Conservation (phyloP, 2,797 vertebrate species). For the Chiroxiphia lanceolata region DNA sequence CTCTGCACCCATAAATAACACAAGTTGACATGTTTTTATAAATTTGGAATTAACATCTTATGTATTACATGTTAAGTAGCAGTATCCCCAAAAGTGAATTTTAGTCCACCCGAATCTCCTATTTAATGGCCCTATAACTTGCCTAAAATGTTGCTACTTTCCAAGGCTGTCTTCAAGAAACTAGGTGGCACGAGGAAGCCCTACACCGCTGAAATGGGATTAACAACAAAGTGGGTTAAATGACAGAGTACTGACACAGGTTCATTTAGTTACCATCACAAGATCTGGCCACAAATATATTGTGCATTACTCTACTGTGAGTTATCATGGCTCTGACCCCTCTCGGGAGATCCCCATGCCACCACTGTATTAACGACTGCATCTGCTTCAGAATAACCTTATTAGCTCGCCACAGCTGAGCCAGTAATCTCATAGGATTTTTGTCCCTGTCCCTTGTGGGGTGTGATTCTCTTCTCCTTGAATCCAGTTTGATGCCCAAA, state of each 20-base stretch:
- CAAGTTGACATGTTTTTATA: conserved; percentile 51
- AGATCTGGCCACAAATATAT: conserved; percentile 78
- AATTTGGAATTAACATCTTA: conserved; percentile 43
- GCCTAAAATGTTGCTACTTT: not conserved
- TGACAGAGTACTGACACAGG: conserved; percentile 27
- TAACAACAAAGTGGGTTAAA: conserved; percentile 65
- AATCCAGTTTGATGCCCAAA: conserved; percentile 79
- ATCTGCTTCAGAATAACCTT: conserved; percentile 84
- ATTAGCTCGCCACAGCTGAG: conserved; percentile 83
- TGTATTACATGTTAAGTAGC: conserved; percentile 19
- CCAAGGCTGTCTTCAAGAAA: not conserved
- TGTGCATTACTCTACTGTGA: conserved; percentile 76
- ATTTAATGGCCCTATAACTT: conserved; percentile 35
- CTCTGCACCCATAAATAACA: conserved; percentile 54
- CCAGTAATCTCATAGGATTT: conserved; percentile 77
- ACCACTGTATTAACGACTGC: conserved; percentile 84
- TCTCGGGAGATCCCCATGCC: conserved; percentile 80
- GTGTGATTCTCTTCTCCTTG: conserved; percentile 75
- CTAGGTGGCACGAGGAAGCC: not conserved
- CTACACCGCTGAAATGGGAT: not conserved
- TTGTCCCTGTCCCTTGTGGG: conserved; percentile 72
- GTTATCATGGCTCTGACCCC: conserved; percentile 81
- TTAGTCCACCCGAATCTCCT: conserved; percentile 31
- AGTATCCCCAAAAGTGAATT: conserved; percentile 49
- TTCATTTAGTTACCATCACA: conserved; percentile 72